Percentiles rank a stretch among this genome's conserved stretches.
These are phyloP conservation scores for Hirtodrosophila trivittata DNA, from an alignment of 2,888 invertebrate genomes.

Conservation along the genomic window DNA sequence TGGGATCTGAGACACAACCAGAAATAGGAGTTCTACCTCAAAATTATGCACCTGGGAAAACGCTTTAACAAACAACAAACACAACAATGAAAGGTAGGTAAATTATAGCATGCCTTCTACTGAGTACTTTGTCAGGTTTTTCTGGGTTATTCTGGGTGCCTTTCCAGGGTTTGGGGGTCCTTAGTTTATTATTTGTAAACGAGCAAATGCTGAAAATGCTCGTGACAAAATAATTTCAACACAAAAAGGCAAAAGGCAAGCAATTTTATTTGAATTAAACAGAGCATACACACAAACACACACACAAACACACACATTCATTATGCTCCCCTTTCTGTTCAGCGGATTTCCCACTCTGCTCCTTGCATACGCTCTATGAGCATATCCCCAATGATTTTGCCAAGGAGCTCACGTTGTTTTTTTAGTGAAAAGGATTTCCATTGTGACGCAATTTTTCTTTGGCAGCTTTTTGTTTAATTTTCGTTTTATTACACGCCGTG, in stretches of 20 bases:
- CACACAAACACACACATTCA: background rate
- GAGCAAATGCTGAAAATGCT: slow-evolving; percentile 27
- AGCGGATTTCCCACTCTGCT: background rate
- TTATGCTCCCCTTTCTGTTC: background rate
- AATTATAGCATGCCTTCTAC: slow-evolving; percentile 35
- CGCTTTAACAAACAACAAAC: slow-evolving; percentile 13
- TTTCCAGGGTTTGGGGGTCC: background rate
- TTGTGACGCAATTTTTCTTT: slow-evolving; percentile 50
- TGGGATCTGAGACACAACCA: slow-evolving; percentile 22
- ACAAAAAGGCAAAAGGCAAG: slow-evolving; percentile 32
- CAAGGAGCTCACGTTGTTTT: slow-evolving; percentile 11
- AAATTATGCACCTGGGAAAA: slow-evolving; percentile 68
- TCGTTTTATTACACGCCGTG: slow-evolving; percentile 33
- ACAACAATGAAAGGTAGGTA: slow-evolving; percentile 37
- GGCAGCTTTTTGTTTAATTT: slow-evolving; percentile 44
- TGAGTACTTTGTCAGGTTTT: slow-evolving; percentile 2
- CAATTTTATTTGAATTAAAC: slow-evolving; percentile 64
- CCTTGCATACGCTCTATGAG: background rate
- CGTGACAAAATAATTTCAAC: slow-evolving; percentile 54
- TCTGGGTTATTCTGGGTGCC: background rate
- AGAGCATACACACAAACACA: slow-evolving; percentile 17
- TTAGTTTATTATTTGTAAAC: slow-evolving; percentile 42
- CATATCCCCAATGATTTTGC: slow-evolving; percentile 12
- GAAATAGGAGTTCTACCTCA: slow-evolving; percentile 48
- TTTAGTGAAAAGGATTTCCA: slow-evolving; percentile 45